Evolutionary conservation across 2,797 vertebrate genomes (phyloP), one percentile per base, ranked within the genome.

Genomic region (Sebastiscus albofasciatus): DNA sequence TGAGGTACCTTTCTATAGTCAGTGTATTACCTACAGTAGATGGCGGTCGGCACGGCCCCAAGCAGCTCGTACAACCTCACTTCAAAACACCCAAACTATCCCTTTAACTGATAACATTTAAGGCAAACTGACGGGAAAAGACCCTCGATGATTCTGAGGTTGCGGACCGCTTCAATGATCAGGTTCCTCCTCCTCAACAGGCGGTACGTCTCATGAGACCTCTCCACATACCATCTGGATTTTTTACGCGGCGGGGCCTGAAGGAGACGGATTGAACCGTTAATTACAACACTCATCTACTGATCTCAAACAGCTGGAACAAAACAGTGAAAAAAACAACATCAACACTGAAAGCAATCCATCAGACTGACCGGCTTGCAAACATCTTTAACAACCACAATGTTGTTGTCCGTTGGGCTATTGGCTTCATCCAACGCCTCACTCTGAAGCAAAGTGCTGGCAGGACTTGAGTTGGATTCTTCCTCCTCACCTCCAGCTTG

Each of bases 121-220:
- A 16, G 3, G 67, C 20, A 59, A 36, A 93, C 97, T 97, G 90
- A 99, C 99, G 94, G 96, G 95, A 96, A 98, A 24, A 98, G 88
- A 71, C 97, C 98, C 80, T 98, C 97, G 1, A 99, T 96, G 31
- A 99, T 88, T 86, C 96, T 97, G 16, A 96, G 92, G 93, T 91
- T 97, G 56, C 92, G 93, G 66, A 99, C 96, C 0, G 97, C 95
- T 86, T 99, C 98, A 1, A 99, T 95, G n/a, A 99, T 99, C 83
- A 98, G 92, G 75, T 99, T 99, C 79, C 97, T 97, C 80, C 99
- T 97, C 67, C 96, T 98, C 67, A 99, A 89, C 56, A 98, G 94
- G 6, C 98, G 95, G 83, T 98, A 99, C 1, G 92, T 94, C 88
- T 95, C 89, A 0, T 86, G 88, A 26, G 46, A 20, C 24, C 76